These are phyloP conservation scores for Ectobius pallidus DNA, from an alignment of 2,888 invertebrate species.

Conservation along the genomic window DNA sequence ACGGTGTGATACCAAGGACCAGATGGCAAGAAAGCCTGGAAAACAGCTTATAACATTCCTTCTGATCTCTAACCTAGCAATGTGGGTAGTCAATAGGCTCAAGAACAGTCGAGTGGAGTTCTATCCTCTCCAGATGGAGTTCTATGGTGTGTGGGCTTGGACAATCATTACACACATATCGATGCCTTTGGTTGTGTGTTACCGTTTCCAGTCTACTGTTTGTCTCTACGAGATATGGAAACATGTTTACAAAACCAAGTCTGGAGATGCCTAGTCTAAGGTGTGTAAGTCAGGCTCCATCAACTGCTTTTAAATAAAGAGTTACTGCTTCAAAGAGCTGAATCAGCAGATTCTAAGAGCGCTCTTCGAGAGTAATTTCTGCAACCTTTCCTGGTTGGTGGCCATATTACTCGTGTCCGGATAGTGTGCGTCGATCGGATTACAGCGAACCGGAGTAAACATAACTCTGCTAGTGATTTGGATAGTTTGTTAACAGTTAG, in stretches of 20 bases:
- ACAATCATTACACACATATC: slow-evolving; percentile 89
- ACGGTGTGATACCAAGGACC: slow-evolving; percentile 72
- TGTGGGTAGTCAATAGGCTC: slow-evolving; percentile 86
- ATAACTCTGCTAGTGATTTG: too few relatives aligned
- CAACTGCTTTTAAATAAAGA: too few relatives aligned
- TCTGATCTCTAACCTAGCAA: slow-evolving; percentile 80
- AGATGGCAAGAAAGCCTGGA: slow-evolving; percentile 78
- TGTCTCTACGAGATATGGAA: slow-evolving; percentile 94
- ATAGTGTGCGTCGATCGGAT: too few relatives aligned
- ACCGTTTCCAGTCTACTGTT: slow-evolving; percentile 89
- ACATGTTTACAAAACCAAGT: slow-evolving; percentile 74
- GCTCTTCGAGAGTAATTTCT: too few relatives aligned
- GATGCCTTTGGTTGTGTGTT: slow-evolving; percentile 88
- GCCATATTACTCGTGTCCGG: too few relatives aligned
- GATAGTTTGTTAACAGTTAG: too few relatives aligned
- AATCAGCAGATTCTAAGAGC: too few relatives aligned
- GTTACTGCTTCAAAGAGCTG: too few relatives aligned
- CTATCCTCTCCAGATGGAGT: slow-evolving; percentile 78
- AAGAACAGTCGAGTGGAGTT: slow-evolving; percentile 85
- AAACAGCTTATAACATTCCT: slow-evolving; percentile 86
- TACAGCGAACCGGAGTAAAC: too few relatives aligned
- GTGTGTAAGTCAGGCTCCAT: too few relatives aligned
- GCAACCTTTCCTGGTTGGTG: too few relatives aligned
- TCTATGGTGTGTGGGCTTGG: slow-evolving; percentile 90
- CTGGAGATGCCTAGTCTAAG: not conserved